These are phyloP conservation scores for Chroicocephalus ridibundus DNA, from an alignment of 2,113 vertebrate genomes.

Conservation along the genomic window DNA sequence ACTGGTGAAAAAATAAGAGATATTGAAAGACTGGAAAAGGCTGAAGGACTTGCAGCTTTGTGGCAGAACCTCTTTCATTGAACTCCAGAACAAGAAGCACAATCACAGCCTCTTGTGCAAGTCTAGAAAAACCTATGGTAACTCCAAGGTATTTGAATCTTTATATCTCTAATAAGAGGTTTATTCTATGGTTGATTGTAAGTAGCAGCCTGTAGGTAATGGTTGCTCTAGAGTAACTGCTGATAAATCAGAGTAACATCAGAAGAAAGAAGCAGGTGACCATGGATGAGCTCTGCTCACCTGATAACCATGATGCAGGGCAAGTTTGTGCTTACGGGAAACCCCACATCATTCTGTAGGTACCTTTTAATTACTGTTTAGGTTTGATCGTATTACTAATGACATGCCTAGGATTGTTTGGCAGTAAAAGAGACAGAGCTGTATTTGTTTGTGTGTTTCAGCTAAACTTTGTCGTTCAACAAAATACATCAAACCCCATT, in stretches of 20 bases:
- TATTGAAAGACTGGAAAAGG: background rate
- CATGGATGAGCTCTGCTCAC: background rate
- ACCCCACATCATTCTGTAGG: background rate
- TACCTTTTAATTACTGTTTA: background rate
- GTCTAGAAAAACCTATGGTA: background rate
- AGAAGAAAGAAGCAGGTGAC: background rate
- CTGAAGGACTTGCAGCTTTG: background rate
- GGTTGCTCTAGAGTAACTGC: background rate
- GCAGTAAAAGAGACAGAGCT: background rate
- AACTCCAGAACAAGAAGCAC: background rate
- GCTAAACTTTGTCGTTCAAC: background rate
- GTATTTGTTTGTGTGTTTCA: accelerated
- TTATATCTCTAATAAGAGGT: background rate
- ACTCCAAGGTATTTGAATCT: background rate
- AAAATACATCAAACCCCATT: background rate
- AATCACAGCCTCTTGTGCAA: background rate
- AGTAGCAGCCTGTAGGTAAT: background rate
- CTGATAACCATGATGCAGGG: accelerated
- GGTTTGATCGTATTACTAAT: background rate
- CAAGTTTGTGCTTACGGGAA: background rate
- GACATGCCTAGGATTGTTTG: background rate
- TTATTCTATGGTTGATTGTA: background rate
- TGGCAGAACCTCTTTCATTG: background rate
- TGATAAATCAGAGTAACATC: background rate
- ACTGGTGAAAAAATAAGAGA: background rate